Conservation (phyloP, 2,113 vertebrate species). For the Todiramphus saurophagus region DNA sequence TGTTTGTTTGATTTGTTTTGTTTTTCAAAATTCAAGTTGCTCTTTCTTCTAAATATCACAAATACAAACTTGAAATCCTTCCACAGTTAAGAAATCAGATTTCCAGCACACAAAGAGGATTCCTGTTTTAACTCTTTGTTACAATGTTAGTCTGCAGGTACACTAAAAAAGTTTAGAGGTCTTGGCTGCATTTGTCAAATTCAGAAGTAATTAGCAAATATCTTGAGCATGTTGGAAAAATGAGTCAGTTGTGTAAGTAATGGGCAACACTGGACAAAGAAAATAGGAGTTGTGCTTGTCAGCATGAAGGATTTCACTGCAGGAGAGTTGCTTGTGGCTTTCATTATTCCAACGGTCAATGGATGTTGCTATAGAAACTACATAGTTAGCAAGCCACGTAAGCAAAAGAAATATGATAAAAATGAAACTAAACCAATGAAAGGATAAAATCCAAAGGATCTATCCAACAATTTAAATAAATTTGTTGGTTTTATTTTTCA, state of each 20-base stretch:
- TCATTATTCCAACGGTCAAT: conserved; percentile 76
- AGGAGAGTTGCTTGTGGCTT: conserved; percentile 71
- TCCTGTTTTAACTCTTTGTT: conserved; percentile 8
- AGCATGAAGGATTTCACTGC: conserved; percentile 76
- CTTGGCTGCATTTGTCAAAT: conserved; percentile 56
- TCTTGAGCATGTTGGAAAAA: conserved; percentile 60
- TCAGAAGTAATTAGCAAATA: conserved; percentile 63
- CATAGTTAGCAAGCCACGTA: conserved; percentile 66
- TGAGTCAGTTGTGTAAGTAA: conserved; percentile 59
- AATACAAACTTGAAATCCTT: conserved; percentile 5
- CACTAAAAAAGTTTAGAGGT: not conserved
- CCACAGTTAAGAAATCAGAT: not conserved
- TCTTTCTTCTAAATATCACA: conserved; percentile 22
- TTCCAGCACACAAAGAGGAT: conserved; percentile 10
- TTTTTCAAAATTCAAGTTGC: not conserved
- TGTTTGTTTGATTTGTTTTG: not conserved
- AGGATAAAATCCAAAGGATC: conserved; percentile 15
- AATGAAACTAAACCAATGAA: conserved; percentile 22
- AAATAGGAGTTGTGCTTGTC: conserved; percentile 71
- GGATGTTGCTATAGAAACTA: conserved; percentile 84
- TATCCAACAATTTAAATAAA: conserved; percentile 17
- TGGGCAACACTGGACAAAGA: conserved; percentile 67
- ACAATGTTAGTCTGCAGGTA: not conserved
- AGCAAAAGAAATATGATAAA: conserved; percentile 68
- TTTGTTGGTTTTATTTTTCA: conserved; percentile 46